A percentile compares a stretch with the other conserved stretches of the same genome.
phyloP scores from a whole-genome alignment of 2,113 vertebrate species.

The Macquaria australasica region DNA sequence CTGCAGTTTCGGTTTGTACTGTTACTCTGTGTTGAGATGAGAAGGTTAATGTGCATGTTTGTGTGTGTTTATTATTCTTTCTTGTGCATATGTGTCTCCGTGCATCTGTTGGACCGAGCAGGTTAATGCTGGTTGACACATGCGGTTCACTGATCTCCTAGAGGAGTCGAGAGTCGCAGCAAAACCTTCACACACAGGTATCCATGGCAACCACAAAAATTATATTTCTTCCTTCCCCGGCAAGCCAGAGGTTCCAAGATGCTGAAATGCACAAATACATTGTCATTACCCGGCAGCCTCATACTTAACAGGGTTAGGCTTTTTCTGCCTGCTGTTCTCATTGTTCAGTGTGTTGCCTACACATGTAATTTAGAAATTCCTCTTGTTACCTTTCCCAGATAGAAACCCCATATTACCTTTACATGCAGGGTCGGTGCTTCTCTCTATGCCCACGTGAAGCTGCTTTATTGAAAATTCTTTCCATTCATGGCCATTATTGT shows the following conservation, averaged over 20 bases:
- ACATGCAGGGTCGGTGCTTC: slow-evolving; percentile 21
- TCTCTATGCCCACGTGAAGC: neutral
- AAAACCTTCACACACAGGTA: slow-evolving; percentile 80
- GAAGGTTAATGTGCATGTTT: slow-evolving; percentile 57
- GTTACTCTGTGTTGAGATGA: slow-evolving; percentile 28
- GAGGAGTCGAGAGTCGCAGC: slow-evolving; percentile 78
- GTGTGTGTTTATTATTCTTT: slow-evolving; percentile 50
- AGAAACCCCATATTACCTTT: slow-evolving; percentile 57
- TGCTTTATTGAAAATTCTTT: slow-evolving; percentile 35
- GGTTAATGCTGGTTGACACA: slow-evolving; percentile 83
- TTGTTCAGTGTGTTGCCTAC: slow-evolving; percentile 63
- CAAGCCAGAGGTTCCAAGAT: slow-evolving; percentile 75
- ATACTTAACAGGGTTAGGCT: slow-evolving; percentile 76
- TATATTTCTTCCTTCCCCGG: slow-evolving; percentile 72
- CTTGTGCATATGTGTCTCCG: slow-evolving; percentile 52
- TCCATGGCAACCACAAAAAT: slow-evolving; percentile 84
- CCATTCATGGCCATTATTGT: slow-evolving; percentile 10
- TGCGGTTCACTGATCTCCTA: slow-evolving; percentile 82
- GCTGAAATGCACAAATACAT: slow-evolving; percentile 82
- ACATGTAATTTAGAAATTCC: slow-evolving; percentile 73
- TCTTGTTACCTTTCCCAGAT: slow-evolving; percentile 56
- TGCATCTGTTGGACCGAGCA: slow-evolving; percentile 73
- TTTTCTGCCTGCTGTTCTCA: slow-evolving; percentile 66
- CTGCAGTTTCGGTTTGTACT: slow-evolving; percentile 34
- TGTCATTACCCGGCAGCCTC: slow-evolving; percentile 80